These are phyloP conservation scores for Percopsis transmontana DNA, from an alignment of 2,113 vertebrate species.

Conservation along the genomic window DNA sequence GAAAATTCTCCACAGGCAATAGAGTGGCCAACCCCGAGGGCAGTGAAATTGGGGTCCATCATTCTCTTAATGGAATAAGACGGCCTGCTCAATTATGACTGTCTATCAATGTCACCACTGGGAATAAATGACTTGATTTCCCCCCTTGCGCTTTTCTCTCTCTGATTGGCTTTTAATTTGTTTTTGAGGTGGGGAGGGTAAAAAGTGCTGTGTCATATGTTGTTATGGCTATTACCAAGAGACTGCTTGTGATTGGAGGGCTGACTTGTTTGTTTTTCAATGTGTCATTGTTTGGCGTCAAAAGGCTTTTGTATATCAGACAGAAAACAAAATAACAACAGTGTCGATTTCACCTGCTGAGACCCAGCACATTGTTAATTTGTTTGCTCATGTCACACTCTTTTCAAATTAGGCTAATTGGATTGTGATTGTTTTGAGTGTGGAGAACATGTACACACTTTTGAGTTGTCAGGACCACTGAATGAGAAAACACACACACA, in stretches of 20 bases:
- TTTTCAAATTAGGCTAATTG: slow-evolving; percentile 63
- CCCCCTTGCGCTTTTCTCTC: slow-evolving; percentile 37
- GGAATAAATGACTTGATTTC: slow-evolving; percentile 65
- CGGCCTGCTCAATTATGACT: slow-evolving; percentile 73
- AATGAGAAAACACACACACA: not conserved
- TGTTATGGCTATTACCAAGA: slow-evolving; percentile 66
- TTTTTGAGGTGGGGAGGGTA: slow-evolving; percentile 49
- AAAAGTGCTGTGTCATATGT: slow-evolving; percentile 47
- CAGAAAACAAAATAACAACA: slow-evolving; percentile 58
- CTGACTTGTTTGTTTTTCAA: slow-evolving; percentile 63
- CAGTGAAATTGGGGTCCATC: slow-evolving; percentile 64
- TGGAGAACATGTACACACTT: slow-evolving; percentile 22
- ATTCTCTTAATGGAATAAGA: slow-evolving; percentile 69
- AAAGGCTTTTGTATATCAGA: slow-evolving; percentile 67
- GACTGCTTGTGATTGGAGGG: slow-evolving; percentile 54
- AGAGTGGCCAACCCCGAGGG: slow-evolving; percentile 58
- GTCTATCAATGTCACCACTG: slow-evolving; percentile 75
- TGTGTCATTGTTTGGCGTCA: slow-evolving; percentile 43
- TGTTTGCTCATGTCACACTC: slow-evolving; percentile 43
- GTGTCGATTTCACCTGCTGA: slow-evolving; percentile 64
- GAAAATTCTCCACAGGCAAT: slow-evolving; percentile 72
- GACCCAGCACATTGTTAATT: slow-evolving; percentile 59
- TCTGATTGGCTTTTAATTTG: slow-evolving; percentile 73
- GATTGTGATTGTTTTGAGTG: slow-evolving; percentile 37
- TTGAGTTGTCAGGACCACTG: not conserved